Evolutionary conservation across 2,113 vertebrate species (phyloP).

Genomic region (Pogona vitticeps): DNA sequence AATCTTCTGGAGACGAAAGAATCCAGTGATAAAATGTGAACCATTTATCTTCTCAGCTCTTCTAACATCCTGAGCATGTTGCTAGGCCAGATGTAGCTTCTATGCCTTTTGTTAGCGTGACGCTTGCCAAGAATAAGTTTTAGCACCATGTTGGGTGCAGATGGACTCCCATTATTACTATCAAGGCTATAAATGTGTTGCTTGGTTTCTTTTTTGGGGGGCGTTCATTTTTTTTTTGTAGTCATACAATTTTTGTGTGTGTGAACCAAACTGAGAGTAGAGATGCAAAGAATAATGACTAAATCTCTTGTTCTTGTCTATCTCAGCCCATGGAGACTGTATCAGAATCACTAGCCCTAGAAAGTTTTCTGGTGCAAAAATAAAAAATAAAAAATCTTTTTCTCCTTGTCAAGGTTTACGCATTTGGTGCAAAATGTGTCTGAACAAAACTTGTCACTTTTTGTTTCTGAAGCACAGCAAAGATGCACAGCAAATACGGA

Average conservation of each 20-base stretch:
- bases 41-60: slow-evolving; percentile 62
- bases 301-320: no score
- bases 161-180: background rate
- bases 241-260: background rate
- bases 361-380: no score
- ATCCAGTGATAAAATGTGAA: slow-evolving; percentile 65
- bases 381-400: no score
- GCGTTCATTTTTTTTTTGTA: background rate
- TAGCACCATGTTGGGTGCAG: background rate
- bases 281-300: no score
- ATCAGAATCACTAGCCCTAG: no score
- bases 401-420: no score
- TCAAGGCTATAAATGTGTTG: background rate
- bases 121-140: background rate
- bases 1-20: slow-evolving; percentile 65
- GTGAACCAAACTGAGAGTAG: no score
- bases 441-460: no score
- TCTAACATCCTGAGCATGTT: slow-evolving; percentile 64
- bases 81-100: slow-evolving; percentile 42
- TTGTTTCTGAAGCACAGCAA: no score
- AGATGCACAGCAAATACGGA: no score
- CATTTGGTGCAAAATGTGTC: no score
- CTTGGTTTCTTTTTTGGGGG: background rate
- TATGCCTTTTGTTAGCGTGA: slow-evolving; percentile 27
- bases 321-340: no score